Base-by-base conservation (phyloP, 2,888 invertebrate genomes). In the Cybosia mesomella region DNA sequence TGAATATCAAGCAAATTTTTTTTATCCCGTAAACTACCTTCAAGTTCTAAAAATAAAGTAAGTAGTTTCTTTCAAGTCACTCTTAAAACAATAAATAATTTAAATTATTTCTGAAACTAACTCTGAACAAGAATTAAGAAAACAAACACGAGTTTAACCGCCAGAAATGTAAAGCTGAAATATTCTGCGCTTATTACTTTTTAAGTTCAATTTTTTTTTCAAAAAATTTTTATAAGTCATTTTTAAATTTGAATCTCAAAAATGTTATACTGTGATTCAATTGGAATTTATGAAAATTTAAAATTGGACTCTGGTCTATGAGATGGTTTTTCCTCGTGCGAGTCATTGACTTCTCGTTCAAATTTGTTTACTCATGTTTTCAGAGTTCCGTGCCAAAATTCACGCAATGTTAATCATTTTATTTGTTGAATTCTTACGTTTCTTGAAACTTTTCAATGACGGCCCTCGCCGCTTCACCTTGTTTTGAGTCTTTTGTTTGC, bases 301-400 rank as follows among this genome's bases (percentile, higher is more conserved):
- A 66, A 55, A 67, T 72, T n/a, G n/a, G 8, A n/a, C 49, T 63
- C 70, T 72, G 74, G 71, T 87, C 83, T 85, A 81, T 81, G 64
- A 66, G 81, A 81, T 85, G 87, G 74, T 86, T 87, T 85, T 84
- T 85, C 74, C 79, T 74, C 83, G 73, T 78, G 73, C 78, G 84
- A 90, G 92, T 93, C 93, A 91, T 87, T 92, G 93, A 93, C 93
- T 88, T 83, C 82, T 74, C 77, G 69, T 76, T 79, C 75, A 88
- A 90, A 87, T 87, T 76, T 91, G 91, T 92, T 92, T 90, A 91
- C 88, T 92, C 92, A 92, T 87, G 84, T 76, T 76, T 76, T 77
- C 67, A 53, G 71, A 71, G 82, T 63, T 79, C 73, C 81, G 87
- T 91, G 92, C 93, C 92, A 92, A 92, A 90, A 89, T 67, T 80